Base-by-base conservation (phyloP, 2,888 invertebrate genomes). In the Drosophila birchii region DNA sequence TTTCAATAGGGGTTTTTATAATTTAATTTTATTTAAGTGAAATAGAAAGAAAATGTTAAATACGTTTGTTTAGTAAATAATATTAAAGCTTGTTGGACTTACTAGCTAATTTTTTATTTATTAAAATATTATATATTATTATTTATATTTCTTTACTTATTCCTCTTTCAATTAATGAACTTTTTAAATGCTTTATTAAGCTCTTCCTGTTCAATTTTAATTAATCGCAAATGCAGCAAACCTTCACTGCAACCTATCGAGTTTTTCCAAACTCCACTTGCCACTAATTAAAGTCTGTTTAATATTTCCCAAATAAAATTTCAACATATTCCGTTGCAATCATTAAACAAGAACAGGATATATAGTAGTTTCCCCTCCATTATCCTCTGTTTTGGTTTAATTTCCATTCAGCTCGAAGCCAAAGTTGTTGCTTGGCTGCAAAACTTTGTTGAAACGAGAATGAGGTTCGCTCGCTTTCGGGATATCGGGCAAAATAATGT, bases 401-500 rank as follows among this genome's bases (percentile, higher is more conserved):
- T 51, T 34, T 34, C 51, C 34, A 51, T 34, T 51, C 34, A 34
- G 34, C 51, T 34, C 34, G 20, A 51, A 14, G 51, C 20, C 14
- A 34, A 34, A 51, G 51, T 51, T 60, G 39, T 58, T 59, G 36
- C 36, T 29, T 36, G 29, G 14, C 8, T 38, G 55, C 14, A 16
- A 62, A 61, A 53, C 36, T 59, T 68, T 23, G 38, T 32, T 20
- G 29, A 43, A 43, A 43, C 43, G 18, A 39, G 3, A 3, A 0
- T 0, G 3, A 5, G 5, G 6, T n/a, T n/a, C n/a, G 14, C 20
- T 43, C 43, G 20, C 43, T 43, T 43, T 26, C 7, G 23, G 45
- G 41, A 70, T 44, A 47, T 54, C 23, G 34, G 29, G 12, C 32
- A 39, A 45, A 67, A 67, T 67, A 67, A 54, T 68, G 45, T 45